phyloP scores from a whole-genome alignment of 2,797 vertebrate species.

The Sebastes iracundus region DNA sequence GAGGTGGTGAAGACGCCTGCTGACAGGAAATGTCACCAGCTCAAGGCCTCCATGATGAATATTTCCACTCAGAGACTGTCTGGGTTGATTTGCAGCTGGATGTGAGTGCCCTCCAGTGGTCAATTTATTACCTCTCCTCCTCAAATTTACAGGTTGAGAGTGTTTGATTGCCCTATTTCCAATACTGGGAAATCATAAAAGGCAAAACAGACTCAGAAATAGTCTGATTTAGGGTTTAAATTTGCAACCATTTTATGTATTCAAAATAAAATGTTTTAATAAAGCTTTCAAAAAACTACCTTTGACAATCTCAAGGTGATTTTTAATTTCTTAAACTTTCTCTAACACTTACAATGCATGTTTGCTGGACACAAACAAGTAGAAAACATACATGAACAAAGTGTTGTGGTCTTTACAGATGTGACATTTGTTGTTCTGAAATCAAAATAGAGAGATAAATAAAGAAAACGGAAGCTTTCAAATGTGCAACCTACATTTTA shows the following conservation, averaged over 20 bases:
- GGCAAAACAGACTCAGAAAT: not conserved
- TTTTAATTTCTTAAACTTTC: not conserved
- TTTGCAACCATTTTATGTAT: not conserved
- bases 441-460: not conserved
- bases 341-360: not conserved
- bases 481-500: not conserved
- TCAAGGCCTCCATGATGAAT: conserved; percentile 36
- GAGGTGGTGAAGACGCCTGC: conserved; percentile 65
- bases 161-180: not conserved
- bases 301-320: not conserved
- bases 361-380: not conserved
- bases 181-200: not conserved
- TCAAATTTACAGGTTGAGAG: not conserved
- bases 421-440: not conserved
- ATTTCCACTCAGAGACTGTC: conserved; percentile 8
- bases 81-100: conserved; percentile 1
- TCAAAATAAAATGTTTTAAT: not conserved
- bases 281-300: not conserved
- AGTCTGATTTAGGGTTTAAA: not conserved
- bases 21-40: conserved; percentile 73
- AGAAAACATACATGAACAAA: not conserved
- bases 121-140: not conserved
- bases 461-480: not conserved
- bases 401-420: not conserved
- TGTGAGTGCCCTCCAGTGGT: conserved; percentile 72